phyloP scores from a whole-genome alignment of 2,888 invertebrate genomes.

The Drosophila gaucha region DNA sequence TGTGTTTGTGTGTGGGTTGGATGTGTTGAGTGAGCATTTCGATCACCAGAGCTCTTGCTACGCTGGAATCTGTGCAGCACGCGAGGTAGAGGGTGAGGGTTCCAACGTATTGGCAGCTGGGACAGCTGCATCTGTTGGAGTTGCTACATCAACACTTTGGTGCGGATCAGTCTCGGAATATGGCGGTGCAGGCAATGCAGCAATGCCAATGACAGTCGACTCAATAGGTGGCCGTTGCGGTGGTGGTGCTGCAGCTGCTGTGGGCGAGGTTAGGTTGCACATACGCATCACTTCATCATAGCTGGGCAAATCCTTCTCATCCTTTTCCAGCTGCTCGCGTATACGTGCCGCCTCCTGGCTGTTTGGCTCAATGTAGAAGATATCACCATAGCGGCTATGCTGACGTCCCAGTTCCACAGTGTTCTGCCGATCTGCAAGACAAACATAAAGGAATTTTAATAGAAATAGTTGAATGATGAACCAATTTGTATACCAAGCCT shows the following conservation, averaged over 20 bases:
- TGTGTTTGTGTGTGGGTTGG: slow-evolving; percentile 8
- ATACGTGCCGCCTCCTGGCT: slow-evolving; percentile 75
- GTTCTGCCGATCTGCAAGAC: slow-evolving; percentile 75
- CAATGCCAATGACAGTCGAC: slow-evolving; percentile 53
- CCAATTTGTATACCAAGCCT: slow-evolving; percentile 39
- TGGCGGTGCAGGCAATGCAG: slow-evolving; percentile 70
- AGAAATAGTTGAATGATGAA: too few species aligned
- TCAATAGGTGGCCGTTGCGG: slow-evolving; percentile 22
- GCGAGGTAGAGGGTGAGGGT: slow-evolving; percentile 67
- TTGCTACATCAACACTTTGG: not conserved
- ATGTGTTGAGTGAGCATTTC: slow-evolving; percentile 23
- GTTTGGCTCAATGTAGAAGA: slow-evolving; percentile 79
- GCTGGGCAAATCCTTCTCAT: slow-evolving; percentile 82
- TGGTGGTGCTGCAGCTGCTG: slow-evolving; percentile 38
- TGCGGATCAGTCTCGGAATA: slow-evolving; percentile 65
- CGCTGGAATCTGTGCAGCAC: slow-evolving; percentile 56
- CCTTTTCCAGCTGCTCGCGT: slow-evolving; percentile 78
- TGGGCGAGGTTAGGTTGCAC: slow-evolving; percentile 61
- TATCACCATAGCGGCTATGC: slow-evolving; percentile 73
- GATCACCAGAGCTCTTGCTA: slow-evolving; percentile 25
- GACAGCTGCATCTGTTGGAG: not conserved
- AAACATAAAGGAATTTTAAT: not conserved
- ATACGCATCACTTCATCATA: slow-evolving; percentile 84
- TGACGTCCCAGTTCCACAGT: slow-evolving; percentile 61
- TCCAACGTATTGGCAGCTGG: slow-evolving; percentile 31